Evolutionary conservation across 2,888 invertebrate genomes (phyloP).

Genomic region (Drosophila setosimentum): DNA sequence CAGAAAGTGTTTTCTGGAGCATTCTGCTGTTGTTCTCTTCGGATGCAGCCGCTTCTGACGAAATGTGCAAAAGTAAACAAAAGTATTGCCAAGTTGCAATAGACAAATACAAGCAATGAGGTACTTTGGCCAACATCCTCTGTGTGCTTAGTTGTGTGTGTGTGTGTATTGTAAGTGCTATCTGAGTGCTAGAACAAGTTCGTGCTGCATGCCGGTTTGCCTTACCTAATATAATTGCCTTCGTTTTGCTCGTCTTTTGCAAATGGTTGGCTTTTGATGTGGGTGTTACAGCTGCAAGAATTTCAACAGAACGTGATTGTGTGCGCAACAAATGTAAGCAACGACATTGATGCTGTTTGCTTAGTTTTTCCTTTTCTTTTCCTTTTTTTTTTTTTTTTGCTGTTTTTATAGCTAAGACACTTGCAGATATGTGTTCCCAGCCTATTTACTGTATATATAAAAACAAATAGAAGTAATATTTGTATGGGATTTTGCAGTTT

Average conservation of each 20-base stretch:
- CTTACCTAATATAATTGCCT: slow-evolving; percentile 77
- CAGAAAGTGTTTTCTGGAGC: slow-evolving; percentile 31
- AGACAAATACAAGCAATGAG: slow-evolving; percentile 65
- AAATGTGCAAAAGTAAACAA: slow-evolving; percentile 80
- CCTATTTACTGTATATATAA: slow-evolving; percentile 1
- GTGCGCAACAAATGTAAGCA: slow-evolving; percentile 69
- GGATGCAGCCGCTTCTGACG: slow-evolving; percentile 35
- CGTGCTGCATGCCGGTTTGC: slow-evolving; percentile 50
- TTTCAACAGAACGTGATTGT: slow-evolving; percentile 45
- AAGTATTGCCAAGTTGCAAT: slow-evolving; percentile 76
- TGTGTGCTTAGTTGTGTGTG: slow-evolving; percentile 3
- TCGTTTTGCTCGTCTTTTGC: slow-evolving; percentile 54
- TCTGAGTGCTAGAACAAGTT: slow-evolving; percentile 64
- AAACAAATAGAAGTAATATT: background rate
- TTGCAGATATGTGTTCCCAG: slow-evolving; percentile 5
- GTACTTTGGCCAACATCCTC: slow-evolving; percentile 43
- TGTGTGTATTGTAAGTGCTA: slow-evolving; percentile 43
- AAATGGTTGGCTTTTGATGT: slow-evolving; percentile 50
- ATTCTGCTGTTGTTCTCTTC: slow-evolving; percentile 11
- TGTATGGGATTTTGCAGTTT: slow-evolving; percentile 20
- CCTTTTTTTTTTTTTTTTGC: background rate
- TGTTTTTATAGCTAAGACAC: slow-evolving; percentile 10
- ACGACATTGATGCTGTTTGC: slow-evolving; percentile 61
- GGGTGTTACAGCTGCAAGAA: slow-evolving; percentile 46
- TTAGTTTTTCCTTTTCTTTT: slow-evolving; percentile 3